Conservation (phyloP, 2,888 invertebrate species). For the Lasioglossum zephyrum region DNA sequence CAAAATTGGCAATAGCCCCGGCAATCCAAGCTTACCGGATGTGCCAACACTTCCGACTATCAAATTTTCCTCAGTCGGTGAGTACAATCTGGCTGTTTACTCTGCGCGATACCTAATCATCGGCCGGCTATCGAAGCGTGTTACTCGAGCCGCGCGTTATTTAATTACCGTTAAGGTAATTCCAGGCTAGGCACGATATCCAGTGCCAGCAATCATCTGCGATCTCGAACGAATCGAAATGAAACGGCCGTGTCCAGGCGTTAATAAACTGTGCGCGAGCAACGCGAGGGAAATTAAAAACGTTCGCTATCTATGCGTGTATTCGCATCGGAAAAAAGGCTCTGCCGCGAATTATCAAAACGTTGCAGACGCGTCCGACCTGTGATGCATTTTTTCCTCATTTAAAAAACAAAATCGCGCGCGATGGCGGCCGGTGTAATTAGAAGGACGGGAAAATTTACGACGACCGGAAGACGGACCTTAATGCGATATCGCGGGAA, state of each 20-base stretch:
- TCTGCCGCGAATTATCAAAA: neutral
- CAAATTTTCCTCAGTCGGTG: neutral
- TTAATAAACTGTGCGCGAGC: neutral
- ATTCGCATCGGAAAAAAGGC: neutral
- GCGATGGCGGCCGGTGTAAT: neutral
- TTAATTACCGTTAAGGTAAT: slow-evolving; percentile 8
- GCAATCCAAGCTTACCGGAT: neutral
- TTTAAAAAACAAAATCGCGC: neutral
- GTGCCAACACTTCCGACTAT: neutral
- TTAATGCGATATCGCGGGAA: slow-evolving; percentile 28
- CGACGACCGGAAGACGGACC: slow-evolving; percentile 8
- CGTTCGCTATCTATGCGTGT: neutral
- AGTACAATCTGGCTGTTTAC: neutral
- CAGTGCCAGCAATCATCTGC: neutral
- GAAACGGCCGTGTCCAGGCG: neutral
- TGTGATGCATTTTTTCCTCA: slow-evolving; percentile 8
- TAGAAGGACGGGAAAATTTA: slow-evolving; percentile 14
- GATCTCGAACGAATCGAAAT: neutral
- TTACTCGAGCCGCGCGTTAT: neutral
- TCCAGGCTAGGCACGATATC: neutral
- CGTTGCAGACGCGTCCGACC: neutral
- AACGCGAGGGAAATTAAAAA: neutral
- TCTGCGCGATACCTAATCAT: slow-evolving; percentile 1
- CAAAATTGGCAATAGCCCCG: neutral
- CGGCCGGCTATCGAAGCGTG: neutral